Base-by-base conservation (phyloP, 2,888 invertebrate genomes). In the Physocephala rufipes region DNA sequence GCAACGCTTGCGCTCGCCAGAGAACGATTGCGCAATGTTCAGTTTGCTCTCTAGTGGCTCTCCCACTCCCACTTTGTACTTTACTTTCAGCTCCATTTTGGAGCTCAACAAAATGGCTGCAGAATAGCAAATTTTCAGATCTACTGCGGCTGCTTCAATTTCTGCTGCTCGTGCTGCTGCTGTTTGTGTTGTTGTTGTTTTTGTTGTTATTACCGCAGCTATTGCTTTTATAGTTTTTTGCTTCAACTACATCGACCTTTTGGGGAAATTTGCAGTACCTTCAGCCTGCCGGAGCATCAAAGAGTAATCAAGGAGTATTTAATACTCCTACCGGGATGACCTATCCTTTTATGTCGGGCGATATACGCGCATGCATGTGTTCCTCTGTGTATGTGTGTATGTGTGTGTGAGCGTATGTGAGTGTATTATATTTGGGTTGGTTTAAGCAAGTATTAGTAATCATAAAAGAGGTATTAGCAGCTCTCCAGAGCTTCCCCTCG, bases 1-100 rank as follows among this genome's bases (percentile, higher is more conserved):
- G 15, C 15, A 3, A 28, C 24, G 58, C 58, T 15, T 58, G 58
- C 58, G 47, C 47, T 19, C 45, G 5, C 63, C 45, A 24, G 24
- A 5, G 19, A 53, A 53, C 24, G 19, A 21, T 3, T 21, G 55
- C n/a, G n/a, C 55, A 55, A 13, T 58, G 58, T 13, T 26, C 58
- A 3, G 2, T 53, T 53, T n/a, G 3, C n/a, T 19, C 26, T 55
- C 21, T 55, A 13, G 26, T 26, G 13, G 21, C 43, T 43, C 19
- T 62, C 43, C 21, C 24, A 13, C 24, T 63, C 16, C 26, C 43
- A 43, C 24, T 62, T n/a, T n/a, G n/a, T n/a, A n/a, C 43, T 16
- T 63, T 47, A 15, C 36, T 21, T 19, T 5, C 26, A 15, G 63
- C 63, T 47, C 63, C 63, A 63, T 63, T 47, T 63, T 63, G 63